A percentile compares a stretch with the other conserved stretches of the same genome.
Conservation (phyloP, 2,888 invertebrate species). For the Melitaea athalia region DNA sequence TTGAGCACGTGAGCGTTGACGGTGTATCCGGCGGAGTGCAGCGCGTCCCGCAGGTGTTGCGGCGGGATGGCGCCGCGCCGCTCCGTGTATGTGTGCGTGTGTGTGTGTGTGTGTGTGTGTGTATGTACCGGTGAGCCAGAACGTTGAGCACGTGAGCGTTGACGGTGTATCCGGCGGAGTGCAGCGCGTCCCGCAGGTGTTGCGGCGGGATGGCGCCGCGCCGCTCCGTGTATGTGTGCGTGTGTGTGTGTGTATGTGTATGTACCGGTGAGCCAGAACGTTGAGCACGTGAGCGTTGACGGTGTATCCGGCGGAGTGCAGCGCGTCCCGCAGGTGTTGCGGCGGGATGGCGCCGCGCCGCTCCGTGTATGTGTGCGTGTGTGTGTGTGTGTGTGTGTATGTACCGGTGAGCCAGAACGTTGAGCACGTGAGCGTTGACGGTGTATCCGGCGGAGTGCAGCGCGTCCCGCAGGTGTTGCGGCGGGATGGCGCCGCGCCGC, state of each 20-base stretch:
- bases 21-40: constrained; percentile 94
- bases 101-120: too few species aligned
- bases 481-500: constrained; percentile 89
- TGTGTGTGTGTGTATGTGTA: too few species aligned
- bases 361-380: too few species aligned
- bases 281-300: constrained; percentile 95
- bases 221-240: too few species aligned
- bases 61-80: constrained; percentile 90
- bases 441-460: constrained; percentile 94
- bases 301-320: constrained; percentile 94
- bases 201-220: constrained; percentile 91
- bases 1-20: constrained; percentile 95
- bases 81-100: too few species aligned
- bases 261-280: constrained; percentile 90
- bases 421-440: constrained; percentile 94
- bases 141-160: constrained; percentile 95
- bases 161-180: constrained; percentile 94
- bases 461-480: constrained; percentile 92
- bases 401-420: constrained; percentile 91
- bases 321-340: constrained; percentile 91
- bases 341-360: constrained; percentile 90
- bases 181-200: constrained; percentile 91
- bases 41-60: constrained; percentile 91
- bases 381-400: too few species aligned
- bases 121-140: constrained; percentile 87